These are phyloP conservation scores for Tryphoninae sp. DNA, from an alignment of 2,888 invertebrate species.

Conservation along the genomic window DNA sequence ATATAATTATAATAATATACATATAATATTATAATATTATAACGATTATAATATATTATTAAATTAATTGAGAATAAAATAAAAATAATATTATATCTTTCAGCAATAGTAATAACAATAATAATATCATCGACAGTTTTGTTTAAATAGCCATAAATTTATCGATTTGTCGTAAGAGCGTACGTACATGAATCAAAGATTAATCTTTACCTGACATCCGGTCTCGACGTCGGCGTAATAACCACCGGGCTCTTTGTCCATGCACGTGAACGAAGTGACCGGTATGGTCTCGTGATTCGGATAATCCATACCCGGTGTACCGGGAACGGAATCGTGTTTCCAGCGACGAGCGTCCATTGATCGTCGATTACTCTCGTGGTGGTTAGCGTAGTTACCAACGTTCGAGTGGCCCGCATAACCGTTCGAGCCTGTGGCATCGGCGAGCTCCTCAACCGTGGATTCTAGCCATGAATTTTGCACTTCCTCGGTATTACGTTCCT, in stretches of 20 bases:
- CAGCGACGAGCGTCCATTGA: slow-evolving; percentile 65
- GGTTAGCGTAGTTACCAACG: slow-evolving; percentile 53
- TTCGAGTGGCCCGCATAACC: slow-evolving; percentile 49
- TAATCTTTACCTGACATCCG: slow-evolving; percentile 80
- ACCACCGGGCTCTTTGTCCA: slow-evolving; percentile 80
- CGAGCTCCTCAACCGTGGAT: slow-evolving; percentile 39
- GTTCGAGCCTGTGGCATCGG: slow-evolving; percentile 41
- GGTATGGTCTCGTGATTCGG: slow-evolving; percentile 80
- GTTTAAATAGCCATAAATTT: not conserved
- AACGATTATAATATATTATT: too few relatives aligned
- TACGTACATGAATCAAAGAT: slow-evolving; percentile 5
- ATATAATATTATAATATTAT: too few relatives aligned
- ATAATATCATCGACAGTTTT: not conserved
- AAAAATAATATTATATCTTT: too few relatives aligned
- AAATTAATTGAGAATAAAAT: too few relatives aligned
- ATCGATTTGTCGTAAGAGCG: not conserved
- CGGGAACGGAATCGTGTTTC: slow-evolving; percentile 78
- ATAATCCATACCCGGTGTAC: slow-evolving; percentile 81
- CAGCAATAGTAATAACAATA: too few relatives aligned
- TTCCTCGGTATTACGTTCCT: not conserved
- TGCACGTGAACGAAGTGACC: slow-evolving; percentile 81
- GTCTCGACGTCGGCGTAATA: slow-evolving; percentile 82
- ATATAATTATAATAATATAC: too few relatives aligned
- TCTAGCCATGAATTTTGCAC: slow-evolving; percentile 30
- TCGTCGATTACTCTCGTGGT: slow-evolving; percentile 53